These are phyloP conservation scores for Sebastes taczanowskii DNA, from an alignment of 2,797 vertebrate genomes.

Conservation along the genomic window DNA sequence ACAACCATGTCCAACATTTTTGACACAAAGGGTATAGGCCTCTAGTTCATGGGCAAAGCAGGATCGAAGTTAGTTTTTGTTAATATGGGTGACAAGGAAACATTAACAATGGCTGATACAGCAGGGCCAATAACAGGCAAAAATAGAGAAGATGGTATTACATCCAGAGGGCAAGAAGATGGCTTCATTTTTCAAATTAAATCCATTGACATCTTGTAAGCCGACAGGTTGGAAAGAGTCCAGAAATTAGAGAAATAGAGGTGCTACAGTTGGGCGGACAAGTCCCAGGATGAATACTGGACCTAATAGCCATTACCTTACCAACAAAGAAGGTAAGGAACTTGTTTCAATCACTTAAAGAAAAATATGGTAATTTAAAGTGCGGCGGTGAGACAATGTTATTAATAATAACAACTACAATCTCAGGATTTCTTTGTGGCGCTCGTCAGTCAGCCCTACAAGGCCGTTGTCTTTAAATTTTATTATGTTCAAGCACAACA, in stretches of 20 bases:
- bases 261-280: neutral
- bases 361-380: neutral
- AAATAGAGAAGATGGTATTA: neutral
- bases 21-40: neutral
- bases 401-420: neutral
- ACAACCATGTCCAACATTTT: too few species aligned
- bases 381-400: neutral
- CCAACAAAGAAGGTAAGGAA: neutral
- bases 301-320: neutral
- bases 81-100: neutral
- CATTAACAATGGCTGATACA: neutral
- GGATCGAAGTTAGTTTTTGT: neutral
- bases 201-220: neutral
- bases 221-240: neutral
- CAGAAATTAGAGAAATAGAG: neutral
- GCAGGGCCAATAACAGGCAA: neutral
- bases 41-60: neutral
- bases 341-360: neutral
- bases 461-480: neutral
- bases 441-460: neutral
- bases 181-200: neutral
- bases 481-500: constrained; percentile 3
- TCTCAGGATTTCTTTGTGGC: neutral
- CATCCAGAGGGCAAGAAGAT: neutral
- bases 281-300: neutral